phyloP scores from a whole-genome alignment of 1,140 invertebrate genomes.

The Rhyacophila brunnea region DNA sequence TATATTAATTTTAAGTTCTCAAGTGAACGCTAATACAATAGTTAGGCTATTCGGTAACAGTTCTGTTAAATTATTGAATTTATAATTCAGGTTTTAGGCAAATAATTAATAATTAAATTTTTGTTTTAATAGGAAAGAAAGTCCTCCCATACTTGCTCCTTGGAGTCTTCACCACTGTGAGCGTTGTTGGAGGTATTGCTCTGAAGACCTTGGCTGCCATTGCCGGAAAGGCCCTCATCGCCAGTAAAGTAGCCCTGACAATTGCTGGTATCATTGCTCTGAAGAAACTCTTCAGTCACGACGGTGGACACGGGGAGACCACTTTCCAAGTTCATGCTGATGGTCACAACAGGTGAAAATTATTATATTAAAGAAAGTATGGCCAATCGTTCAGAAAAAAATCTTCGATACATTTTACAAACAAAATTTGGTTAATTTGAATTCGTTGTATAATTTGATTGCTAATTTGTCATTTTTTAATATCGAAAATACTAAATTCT shows the following conservation, averaged over 20 bases:
- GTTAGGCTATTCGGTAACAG: too few species aligned
- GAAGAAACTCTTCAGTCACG: constrained; percentile 67
- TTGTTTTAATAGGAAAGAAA: constrained; percentile 55
- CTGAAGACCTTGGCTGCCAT: constrained; percentile 65
- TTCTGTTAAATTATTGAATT: too few species aligned
- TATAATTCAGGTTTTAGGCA: too few species aligned
- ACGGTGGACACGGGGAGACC: constrained; percentile 56
- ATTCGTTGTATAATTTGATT: too few species aligned
- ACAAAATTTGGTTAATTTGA: too few species aligned
- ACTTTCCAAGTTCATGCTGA: constrained; percentile 66
- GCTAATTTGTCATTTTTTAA: too few species aligned
- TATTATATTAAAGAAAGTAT: neutral
- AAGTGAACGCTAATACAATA: too few species aligned
- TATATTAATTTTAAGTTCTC: too few species aligned
- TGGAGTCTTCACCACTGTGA: constrained; percentile 63
- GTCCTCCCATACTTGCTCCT: constrained; percentile 58
- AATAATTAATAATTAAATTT: too few species aligned
- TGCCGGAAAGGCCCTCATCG: constrained; percentile 65
- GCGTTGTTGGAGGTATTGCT: constrained; percentile 57
- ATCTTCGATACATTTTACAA: too few species aligned
- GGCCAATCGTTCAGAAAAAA: too few species aligned
- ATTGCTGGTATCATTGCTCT: constrained; percentile 67
- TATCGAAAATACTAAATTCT: too few species aligned
- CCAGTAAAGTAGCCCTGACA: constrained; percentile 67
- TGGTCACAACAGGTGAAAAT: constrained; percentile 57